Percentiles rank a stretch among this genome's conserved stretches.
Evolutionary conservation across 92 coral and sea anemone species (phyloP).

Genomic region (Zoanthus sociatus): DNA sequence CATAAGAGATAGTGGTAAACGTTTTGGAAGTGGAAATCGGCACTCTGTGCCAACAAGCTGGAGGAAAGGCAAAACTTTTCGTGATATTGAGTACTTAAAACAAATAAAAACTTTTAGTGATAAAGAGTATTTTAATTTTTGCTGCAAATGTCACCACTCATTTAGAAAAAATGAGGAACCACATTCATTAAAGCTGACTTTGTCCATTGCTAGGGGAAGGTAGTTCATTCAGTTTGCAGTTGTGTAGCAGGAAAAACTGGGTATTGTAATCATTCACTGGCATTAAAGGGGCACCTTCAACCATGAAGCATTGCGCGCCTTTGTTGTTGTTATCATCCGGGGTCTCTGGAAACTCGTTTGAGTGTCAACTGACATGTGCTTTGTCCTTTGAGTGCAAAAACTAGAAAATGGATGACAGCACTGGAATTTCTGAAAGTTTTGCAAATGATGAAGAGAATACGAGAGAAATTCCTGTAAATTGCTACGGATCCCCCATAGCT

Average conservation of each 20-base stretch:
- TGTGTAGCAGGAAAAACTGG: conserved; percentile 66
- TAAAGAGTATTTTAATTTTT: conserved; percentile 35
- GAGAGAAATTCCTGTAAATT: no score
- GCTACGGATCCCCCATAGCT: no score
- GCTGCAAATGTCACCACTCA: conserved; percentile 42
- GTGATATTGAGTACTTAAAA: conserved; percentile 42
- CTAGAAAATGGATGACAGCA: no score
- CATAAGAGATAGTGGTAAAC: conserved; percentile 23
- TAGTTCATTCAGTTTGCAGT: conserved; percentile 30
- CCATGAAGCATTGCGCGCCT: no score
- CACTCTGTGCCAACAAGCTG: conserved; percentile 29
- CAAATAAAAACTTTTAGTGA: conserved; percentile 5
- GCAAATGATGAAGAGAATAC: no score
- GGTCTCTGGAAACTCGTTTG: no score
- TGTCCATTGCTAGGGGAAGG: conserved; percentile 44
- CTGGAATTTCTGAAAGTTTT: no score
- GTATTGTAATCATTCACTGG: conserved; percentile 59
- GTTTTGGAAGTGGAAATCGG: conserved; percentile 13
- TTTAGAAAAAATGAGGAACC: conserved; percentile 57
- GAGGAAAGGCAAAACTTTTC: conserved; percentile 39
- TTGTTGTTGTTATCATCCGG: no score
- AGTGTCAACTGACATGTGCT: no score
- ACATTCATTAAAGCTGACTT: conserved; percentile 46
- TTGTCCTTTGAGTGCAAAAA: no score
- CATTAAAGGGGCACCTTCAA: no score